These are phyloP conservation scores for Apis cerana DNA, from an alignment of 1,140 invertebrate species.

Conservation along the genomic window DNA sequence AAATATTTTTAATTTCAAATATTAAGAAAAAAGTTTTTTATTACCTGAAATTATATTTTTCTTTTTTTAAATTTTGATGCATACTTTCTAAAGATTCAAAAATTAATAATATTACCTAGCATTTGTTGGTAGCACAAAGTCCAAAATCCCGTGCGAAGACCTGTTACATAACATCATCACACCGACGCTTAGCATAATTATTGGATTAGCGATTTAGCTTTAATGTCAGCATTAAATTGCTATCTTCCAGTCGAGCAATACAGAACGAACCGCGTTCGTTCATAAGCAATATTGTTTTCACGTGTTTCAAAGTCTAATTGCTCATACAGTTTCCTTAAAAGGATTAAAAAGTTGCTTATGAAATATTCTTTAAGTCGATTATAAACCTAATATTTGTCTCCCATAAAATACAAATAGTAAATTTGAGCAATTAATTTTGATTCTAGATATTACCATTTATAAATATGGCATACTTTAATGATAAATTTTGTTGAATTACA, in stretches of 20 bases:
- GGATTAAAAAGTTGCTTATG: not conserved
- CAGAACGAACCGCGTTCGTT: constrained; percentile 36
- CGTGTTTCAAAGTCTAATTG: constrained; percentile 19
- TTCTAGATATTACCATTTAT: not conserved
- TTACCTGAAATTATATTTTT: not conserved
- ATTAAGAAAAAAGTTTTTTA: not conserved
- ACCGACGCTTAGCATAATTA: constrained; percentile 71
- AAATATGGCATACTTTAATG: not conserved
- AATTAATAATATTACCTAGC: constrained; percentile 65
- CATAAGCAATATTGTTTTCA: constrained; percentile 33
- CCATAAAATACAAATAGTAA: not conserved
- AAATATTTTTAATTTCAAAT: not conserved
- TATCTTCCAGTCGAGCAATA: constrained; percentile 45
- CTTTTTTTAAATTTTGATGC: not conserved
- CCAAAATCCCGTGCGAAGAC: constrained; percentile 75
- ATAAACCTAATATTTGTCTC: not conserved
- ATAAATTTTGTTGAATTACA: not conserved
- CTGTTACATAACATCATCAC: constrained; percentile 74
- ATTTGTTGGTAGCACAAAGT: constrained; percentile 72
- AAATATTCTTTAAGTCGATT: not conserved
- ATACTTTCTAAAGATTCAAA: constrained; percentile 15
- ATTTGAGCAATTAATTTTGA: not conserved
- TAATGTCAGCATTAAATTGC: constrained; percentile 55
- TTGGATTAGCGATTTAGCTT: constrained; percentile 64
- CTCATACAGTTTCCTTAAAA: not conserved